Base-by-base conservation (phyloP, 2,113 vertebrate genomes). In the Cricetomys ansorgei region DNA sequence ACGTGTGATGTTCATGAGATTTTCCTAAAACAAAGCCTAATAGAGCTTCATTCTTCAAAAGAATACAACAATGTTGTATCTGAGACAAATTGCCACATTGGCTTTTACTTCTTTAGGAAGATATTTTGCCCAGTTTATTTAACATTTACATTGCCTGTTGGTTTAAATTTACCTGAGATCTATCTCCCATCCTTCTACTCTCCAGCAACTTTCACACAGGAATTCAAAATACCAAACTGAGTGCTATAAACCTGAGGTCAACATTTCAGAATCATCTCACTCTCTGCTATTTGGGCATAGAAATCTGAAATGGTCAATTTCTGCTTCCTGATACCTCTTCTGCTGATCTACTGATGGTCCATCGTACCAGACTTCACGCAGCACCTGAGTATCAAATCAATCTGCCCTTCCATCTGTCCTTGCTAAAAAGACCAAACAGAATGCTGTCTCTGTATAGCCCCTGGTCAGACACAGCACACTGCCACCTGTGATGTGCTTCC, bases 1-100 rank as follows among this genome's bases (percentile, higher is more conserved):
- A 79, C 48, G 3, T 67, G 37, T 48, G 16, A 2, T 73, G 2
- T 57, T 43, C 29, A 15, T 34, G 34, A 91, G 48, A 72, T 75
- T 77, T 94, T 65, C 23, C 10, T 48, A 34, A 93, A 72, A 7
- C 27, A 86, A 31, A 91, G 15, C 15, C 13, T 62, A 92, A 67
- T 19, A 64, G 83, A 40, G 1, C 57, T 92, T 4, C 31, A 76
- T 83, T 59, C 43, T 94, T 92, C 79, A 65, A 76, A 89, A 83
- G 25, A 57, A 45, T 6, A 57, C 27, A 25, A 12, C 3, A 69
- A 40, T 80, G 53, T n/a, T 40, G 72, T 76, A 13, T 83, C 45
- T 67, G 40, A 69, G 55, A 21, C 43, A 76, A 91, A 70, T 73
- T 59, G 75, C 13, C 53, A 37, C 73, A 40, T 0, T 86, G 34